Base-by-base conservation (phyloP, 2,888 invertebrate species). In the Neelides folsomi region DNA sequence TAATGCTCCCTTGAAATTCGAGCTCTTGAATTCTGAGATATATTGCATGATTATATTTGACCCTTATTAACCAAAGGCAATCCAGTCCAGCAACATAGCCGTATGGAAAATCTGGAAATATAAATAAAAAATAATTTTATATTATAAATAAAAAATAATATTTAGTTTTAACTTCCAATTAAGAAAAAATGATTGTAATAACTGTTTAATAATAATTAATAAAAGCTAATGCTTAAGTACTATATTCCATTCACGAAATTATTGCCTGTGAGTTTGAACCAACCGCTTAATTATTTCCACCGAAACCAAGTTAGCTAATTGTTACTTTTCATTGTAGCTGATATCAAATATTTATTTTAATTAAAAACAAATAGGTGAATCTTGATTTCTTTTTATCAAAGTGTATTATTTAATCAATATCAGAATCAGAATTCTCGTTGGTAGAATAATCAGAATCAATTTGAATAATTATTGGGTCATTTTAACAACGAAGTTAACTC, bases 61-160 rank as follows among this genome's bases (percentile, higher is more conserved):
- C 73, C 40, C 73, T 62, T 40, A 73, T 68, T 20, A 73, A 62
- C 73, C 73, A 73, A 39, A 69, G 66, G 62, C 73, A 73, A 8
- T 71, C 69, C 10, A 71, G 62, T 39, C 71, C 68, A 19, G 65
- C 66, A 0, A 70, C 69, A 54, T 70, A 71, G 8, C 68, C 67
- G 8, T 56, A 53, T 2, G 72, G 72, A 55, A 67, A 72, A 1
- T 71, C 59, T 59, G 44, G 18, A 49, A 48, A 27, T 27, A 5
- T 27, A 27, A 27, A 27, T 3, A 27, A 27, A 27, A 5, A 27
- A 27, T 5, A 27, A 5, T 27, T 27, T 27, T 27, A 27, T 27
- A 5, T 27, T 27, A 3, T 27, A 6, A 47, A 6, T 9, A 35
- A 7, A 41, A 41, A 8, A 38, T 3, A 6, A 34, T 10, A 9